Percentiles rank a stretch among this genome's conserved stretches.
Evolutionary conservation across 1,140 invertebrate species (phyloP).

Genomic region (Lepidurus packardi): DNA sequence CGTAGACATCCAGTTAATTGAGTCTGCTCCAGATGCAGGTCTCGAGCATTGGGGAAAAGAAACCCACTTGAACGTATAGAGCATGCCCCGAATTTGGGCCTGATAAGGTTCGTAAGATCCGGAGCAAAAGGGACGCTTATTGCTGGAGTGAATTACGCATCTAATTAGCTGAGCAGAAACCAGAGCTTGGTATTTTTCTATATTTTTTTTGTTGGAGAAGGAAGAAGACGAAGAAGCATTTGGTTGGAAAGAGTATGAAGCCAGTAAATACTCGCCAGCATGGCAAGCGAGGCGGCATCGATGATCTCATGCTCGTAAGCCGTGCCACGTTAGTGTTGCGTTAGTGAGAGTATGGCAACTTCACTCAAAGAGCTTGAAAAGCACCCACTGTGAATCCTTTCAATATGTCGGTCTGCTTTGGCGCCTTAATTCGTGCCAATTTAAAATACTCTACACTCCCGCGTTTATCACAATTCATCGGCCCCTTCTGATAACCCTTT

Average conservation of each 20-base stretch:
- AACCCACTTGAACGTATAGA: background rate
- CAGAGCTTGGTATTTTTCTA: background rate
- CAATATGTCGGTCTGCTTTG: constrained; percentile 8
- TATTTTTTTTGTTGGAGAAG: background rate
- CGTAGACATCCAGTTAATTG: background rate
- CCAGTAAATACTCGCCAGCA: background rate
- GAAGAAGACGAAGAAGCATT: background rate
- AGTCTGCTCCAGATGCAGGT: background rate
- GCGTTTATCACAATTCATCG: constrained; percentile 8
- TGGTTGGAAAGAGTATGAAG: background rate
- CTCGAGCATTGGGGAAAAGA: background rate
- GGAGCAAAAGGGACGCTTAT: background rate
- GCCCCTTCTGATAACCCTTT: constrained; percentile 12
- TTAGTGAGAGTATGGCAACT: background rate
- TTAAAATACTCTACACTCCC: background rate
- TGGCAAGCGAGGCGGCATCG: constrained; percentile 11
- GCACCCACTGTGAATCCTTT: constrained; percentile 14
- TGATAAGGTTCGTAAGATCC: constrained; percentile 16
- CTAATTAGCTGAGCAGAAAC: constrained; percentile 19
- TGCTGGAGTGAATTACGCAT: constrained; percentile 15
- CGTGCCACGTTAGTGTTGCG: background rate
- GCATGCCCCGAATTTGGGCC: background rate
- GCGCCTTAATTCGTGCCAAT: background rate
- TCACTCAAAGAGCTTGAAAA: background rate
- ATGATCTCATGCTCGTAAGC: constrained; percentile 11